Conservation (phyloP, 2,888 invertebrate genomes). For the Venusia cambrica region DNA sequence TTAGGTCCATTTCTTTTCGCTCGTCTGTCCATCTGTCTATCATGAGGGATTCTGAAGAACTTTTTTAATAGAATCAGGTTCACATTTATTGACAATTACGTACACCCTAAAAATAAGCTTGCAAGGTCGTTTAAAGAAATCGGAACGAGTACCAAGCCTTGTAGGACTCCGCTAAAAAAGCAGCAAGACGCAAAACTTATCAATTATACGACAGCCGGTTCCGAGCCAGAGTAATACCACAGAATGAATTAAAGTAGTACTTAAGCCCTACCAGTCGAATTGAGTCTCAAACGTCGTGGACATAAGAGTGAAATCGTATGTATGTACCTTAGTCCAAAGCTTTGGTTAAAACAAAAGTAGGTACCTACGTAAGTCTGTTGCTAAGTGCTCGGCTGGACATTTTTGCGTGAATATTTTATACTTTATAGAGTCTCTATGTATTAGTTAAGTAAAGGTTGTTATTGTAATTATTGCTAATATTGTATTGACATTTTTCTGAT, state of each 20-base stretch:
- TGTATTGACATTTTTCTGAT: too few relatives aligned
- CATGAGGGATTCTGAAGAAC: too few relatives aligned
- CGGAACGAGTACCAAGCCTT: constrained; percentile 32
- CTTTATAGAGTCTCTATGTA: neutral
- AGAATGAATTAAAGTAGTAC: too few relatives aligned
- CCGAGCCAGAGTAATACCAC: constrained; percentile 32
- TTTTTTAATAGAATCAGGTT: too few relatives aligned
- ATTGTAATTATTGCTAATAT: too few relatives aligned
- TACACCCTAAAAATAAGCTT: constrained; percentile 11
- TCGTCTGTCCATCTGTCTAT: too few relatives aligned
- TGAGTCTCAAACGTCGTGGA: neutral
- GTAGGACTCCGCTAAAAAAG: constrained; percentile 35
- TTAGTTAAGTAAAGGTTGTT: constrained; percentile 1
- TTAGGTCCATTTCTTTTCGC: too few relatives aligned
- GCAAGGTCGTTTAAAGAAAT: constrained; percentile 22
- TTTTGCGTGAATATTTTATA: constrained; percentile 13
- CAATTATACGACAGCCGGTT: constrained; percentile 51
- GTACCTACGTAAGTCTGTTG: constrained; percentile 55
- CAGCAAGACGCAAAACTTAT: constrained; percentile 44
- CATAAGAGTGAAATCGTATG: constrained; percentile 14
- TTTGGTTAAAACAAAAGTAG: constrained; percentile 52
- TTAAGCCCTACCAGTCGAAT: neutral
- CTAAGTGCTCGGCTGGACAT: constrained; percentile 37
- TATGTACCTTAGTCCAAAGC: constrained; percentile 41
- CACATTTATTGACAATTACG: too few relatives aligned